These are phyloP conservation scores for Rhyacophila brunnea DNA, from an alignment of 1,140 invertebrate genomes.

Conservation along the genomic window DNA sequence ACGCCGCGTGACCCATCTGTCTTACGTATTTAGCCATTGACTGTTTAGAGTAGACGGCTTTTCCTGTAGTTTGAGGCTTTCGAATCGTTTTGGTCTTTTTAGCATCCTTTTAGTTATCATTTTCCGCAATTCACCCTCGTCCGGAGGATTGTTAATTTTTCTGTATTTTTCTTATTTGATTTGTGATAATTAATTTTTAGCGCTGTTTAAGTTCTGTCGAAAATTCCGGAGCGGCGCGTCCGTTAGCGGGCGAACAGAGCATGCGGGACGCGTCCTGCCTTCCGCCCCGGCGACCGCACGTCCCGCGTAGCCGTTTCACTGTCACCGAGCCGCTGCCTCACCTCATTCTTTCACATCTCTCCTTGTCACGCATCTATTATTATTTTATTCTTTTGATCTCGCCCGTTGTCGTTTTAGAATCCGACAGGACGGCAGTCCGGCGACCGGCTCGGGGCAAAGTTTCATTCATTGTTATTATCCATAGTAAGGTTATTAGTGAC, in stretches of 20 bases:
- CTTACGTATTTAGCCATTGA: slow-evolving; percentile 47
- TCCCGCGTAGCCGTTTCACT: no score
- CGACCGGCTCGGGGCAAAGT: slow-evolving; percentile 18
- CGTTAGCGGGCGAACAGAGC: no score
- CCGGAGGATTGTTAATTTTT: slow-evolving; percentile 27
- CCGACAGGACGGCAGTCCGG: slow-evolving; percentile 3
- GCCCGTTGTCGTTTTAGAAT: no score
- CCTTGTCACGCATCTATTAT: slow-evolving; percentile 12
- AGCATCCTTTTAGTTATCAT: slow-evolving; percentile 55
- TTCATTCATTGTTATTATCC: no score
- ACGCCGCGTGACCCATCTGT: slow-evolving; percentile 44
- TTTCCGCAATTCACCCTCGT: slow-evolving; percentile 33
- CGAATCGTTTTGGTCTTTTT: slow-evolving; percentile 56
- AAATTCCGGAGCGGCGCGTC: neutral
- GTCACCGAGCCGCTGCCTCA: no score
- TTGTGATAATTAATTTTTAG: slow-evolving; percentile 21
- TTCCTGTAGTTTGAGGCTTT: slow-evolving; percentile 62
- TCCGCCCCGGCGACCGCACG: no score
- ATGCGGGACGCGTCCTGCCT: no score
- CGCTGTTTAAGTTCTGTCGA: slow-evolving; percentile 25
- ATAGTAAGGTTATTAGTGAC: no score
- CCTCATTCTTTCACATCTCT: slow-evolving; percentile 9
- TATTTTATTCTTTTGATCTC: slow-evolving; percentile 6
- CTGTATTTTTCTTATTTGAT: slow-evolving; percentile 24
- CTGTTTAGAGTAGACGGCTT: slow-evolving; percentile 57